Conservation (phyloP, 2,113 vertebrate species). For the Passer domesticus region DNA sequence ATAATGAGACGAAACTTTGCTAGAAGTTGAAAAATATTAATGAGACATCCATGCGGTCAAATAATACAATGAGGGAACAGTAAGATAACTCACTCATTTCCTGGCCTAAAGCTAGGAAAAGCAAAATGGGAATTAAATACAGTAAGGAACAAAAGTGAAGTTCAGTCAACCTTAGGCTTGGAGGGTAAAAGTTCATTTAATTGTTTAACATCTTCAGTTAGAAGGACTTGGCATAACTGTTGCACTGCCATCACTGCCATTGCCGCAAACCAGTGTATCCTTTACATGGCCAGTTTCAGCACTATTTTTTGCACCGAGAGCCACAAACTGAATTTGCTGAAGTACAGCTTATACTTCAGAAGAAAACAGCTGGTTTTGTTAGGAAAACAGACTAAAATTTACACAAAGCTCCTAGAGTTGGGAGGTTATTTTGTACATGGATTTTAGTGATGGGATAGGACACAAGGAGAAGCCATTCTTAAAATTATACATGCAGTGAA, state of each 20-base stretch:
- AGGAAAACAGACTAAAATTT: not conserved
- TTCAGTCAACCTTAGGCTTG: not conserved
- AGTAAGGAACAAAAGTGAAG: not conserved
- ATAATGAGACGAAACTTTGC: not conserved
- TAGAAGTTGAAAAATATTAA: not conserved
- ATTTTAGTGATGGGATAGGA: not conserved
- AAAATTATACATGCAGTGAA: not conserved
- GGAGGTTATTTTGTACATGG: not conserved
- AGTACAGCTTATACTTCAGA: not conserved
- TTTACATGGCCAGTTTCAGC: not conserved
- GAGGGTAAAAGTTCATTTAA: not conserved
- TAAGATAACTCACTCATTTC: not conserved
- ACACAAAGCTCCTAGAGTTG: not conserved
- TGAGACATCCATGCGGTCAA: not conserved
- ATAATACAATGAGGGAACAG: not conserved
- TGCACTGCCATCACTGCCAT: rapidly evolving
- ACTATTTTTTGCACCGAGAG: not conserved
- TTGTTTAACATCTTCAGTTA: not conserved
- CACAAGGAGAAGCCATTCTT: not conserved
- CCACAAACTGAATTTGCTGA: not conserved
- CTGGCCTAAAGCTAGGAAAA: not conserved
- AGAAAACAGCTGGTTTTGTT: not conserved
- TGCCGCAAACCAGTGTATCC: not conserved
- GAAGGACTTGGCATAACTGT: not conserved
- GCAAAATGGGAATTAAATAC: not conserved